Base-by-base conservation (phyloP, 2,888 invertebrate genomes). In the Siphonodentalium dalli region DNA sequence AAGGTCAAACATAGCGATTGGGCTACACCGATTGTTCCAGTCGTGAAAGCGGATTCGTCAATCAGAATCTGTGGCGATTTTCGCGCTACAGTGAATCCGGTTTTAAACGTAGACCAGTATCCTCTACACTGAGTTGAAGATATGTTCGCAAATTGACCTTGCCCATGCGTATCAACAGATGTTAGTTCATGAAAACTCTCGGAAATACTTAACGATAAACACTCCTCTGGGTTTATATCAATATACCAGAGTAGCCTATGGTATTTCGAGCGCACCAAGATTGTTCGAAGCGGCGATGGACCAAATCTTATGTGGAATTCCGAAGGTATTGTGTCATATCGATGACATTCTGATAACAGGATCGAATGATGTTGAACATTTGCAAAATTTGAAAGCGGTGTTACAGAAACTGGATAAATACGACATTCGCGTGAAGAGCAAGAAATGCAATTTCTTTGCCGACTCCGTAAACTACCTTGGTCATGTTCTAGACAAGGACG, bases 51-150 rank as follows among this genome's bases (percentile, higher is more conserved):
- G 1, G 48, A 59, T 18, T 37, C 47, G n/a, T 40, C 43, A 13
- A 21, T 63, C 3, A 28, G 63, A 29, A 33, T 63, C 23, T 65
- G 58, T 53, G 59, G 59, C 11, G 61, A 61, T 33, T 65, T 54
- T 40, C 59, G 59, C 37, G 59, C 58, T 20, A 66, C 71, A 4
- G 55, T 72, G 9, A 73, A 70, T 51, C 53, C 47, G n/a, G 53
- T 59, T 31, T 46, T 74, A n/a, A 49, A 60, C 23, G 69, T 66
- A 21, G 69, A 71, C 33, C 65, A 68, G 34, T 54, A 62, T 54
- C 51, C 50, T 48, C 43, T 70, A 54, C 58, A 61, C 63, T 51
- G 50, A 56, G n/a, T 56, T 58, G 13, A 9, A 59, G 33, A 52
- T 54, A 27, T 65, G 60, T 39, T 58, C 54, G 15, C 56, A 58